Percentiles rank a stretch among this genome's conserved stretches.
Conservation (phyloP, 2,797 vertebrate species). For the Clarias pachynema region DNA sequence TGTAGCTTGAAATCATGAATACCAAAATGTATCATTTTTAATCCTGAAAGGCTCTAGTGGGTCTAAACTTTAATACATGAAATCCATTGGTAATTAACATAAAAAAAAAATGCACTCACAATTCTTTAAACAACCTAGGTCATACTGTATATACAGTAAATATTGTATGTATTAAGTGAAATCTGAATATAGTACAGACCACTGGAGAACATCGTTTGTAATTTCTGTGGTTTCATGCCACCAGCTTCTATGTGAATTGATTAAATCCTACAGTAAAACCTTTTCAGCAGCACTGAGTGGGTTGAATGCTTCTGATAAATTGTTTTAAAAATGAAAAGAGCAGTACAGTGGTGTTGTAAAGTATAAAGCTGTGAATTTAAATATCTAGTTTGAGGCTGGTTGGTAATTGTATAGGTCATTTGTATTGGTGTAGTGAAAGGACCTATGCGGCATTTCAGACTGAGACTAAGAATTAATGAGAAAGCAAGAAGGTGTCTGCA, state of each 20-base stretch:
- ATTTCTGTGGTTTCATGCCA: slow-evolving; percentile 19
- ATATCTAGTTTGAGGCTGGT: slow-evolving; percentile 4
- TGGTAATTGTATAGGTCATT: slow-evolving; percentile 30
- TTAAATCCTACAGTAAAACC: slow-evolving; percentile 22
- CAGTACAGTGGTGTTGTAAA: background rate
- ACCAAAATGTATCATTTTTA: background rate
- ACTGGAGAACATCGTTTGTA: slow-evolving; percentile 20
- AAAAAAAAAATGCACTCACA: background rate
- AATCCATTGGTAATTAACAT: background rate
- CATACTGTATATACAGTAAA: background rate
- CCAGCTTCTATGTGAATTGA: slow-evolving; percentile 32
- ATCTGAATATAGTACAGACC: background rate
- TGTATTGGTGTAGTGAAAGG: slow-evolving; percentile 26
- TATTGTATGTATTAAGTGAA: slow-evolving; percentile 15
- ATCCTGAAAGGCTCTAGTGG: background rate
- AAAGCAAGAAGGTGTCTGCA: slow-evolving; percentile 10
- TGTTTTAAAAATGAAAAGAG: slow-evolving; percentile 32
- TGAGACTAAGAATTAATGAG: slow-evolving; percentile 19
- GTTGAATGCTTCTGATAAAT: slow-evolving; percentile 17
- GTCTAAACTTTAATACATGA: background rate
- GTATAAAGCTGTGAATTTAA: slow-evolving; percentile 8
- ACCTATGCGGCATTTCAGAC: slow-evolving; percentile 2
- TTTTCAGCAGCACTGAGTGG: slow-evolving; percentile 14
- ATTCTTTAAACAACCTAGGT: background rate
- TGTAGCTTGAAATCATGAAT: slow-evolving; percentile 14